phyloP scores from a whole-genome alignment of 2,888 invertebrate genomes.

The Cremastinae sp. region DNA sequence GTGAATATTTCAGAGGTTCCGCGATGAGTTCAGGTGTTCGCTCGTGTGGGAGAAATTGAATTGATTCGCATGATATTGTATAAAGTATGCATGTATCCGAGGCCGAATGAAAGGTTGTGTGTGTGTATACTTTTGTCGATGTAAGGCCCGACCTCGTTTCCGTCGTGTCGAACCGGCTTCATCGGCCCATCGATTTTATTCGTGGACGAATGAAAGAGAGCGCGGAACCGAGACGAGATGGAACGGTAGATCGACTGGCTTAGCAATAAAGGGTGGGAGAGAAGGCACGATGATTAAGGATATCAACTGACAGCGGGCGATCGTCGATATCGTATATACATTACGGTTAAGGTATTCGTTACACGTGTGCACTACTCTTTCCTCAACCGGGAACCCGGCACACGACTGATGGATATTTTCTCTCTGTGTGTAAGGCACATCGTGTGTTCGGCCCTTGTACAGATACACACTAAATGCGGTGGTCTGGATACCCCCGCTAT shows the following conservation, averaged over 20 bases:
- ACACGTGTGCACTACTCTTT: constrained; percentile 63
- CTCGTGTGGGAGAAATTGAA: constrained; percentile 18
- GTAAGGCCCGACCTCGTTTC: constrained; percentile 42
- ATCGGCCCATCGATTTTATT: constrained; percentile 50
- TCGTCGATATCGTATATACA: constrained; percentile 37
- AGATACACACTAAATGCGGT: not conserved
- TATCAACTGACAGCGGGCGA: constrained; percentile 67
- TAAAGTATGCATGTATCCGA: constrained; percentile 7
- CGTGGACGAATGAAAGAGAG: not conserved
- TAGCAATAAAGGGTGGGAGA: constrained; percentile 22
- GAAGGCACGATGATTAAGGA: constrained; percentile 66
- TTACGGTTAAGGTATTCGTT: constrained; percentile 65
- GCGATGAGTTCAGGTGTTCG: not conserved
- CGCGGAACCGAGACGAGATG: no score
- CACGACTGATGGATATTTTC: constrained; percentile 46
- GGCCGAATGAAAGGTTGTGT: constrained; percentile 6
- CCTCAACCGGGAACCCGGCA: constrained; percentile 22
- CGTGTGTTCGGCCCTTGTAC: constrained; percentile 4
- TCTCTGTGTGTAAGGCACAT: constrained; percentile 32
- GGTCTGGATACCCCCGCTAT: constrained; percentile 32
- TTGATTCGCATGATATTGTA: constrained; percentile 17
- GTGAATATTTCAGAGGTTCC: no score
- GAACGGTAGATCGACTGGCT: no score
- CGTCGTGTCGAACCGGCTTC: constrained; percentile 32
- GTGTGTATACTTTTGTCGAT: constrained; percentile 36